phyloP scores from a whole-genome alignment of 2,113 vertebrate genomes.

The Leptodactylus fuscus region DNA sequence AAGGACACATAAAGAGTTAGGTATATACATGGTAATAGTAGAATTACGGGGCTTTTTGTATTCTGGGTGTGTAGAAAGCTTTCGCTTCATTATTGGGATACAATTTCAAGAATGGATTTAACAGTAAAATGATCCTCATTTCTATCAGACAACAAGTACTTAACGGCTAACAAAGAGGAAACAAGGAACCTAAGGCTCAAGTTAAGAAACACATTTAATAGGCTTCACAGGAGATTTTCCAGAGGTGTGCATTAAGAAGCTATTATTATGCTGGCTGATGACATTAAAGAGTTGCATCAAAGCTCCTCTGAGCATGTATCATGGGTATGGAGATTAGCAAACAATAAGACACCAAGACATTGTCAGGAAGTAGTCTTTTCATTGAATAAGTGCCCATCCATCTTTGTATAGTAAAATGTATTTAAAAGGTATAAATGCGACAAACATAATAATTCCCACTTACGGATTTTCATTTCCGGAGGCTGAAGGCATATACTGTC shows the following conservation, averaged over 20 bases:
- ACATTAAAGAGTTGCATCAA: constrained; percentile 6
- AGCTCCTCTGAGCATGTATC: neutral
- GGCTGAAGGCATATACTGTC: neutral
- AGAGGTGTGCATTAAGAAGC: neutral
- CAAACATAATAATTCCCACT: too few species aligned
- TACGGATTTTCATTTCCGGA: neutral
- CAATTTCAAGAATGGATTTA: constrained; percentile 8
- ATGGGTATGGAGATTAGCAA: neutral
- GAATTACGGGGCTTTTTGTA: neutral
- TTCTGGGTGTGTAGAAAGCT: neutral
- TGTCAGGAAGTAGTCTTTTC: too few species aligned
- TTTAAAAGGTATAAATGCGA: neutral
- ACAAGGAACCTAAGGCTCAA: neutral
- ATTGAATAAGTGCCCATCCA: neutral
- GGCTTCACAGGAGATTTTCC: neutral
- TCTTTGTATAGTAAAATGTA: neutral
- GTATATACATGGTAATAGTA: neutral
- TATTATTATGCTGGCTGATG: neutral
- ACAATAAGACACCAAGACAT: neutral
- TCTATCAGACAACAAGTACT: constrained; percentile 12
- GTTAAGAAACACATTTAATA: constrained; percentile 3
- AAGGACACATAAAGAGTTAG: neutral
- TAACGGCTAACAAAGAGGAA: constrained; percentile 7
- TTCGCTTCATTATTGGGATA: neutral
- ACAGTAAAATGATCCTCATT: constrained; percentile 11